Conservation (phyloP, 2,113 vertebrate species). For the Typhlomys cinereus region DNA sequence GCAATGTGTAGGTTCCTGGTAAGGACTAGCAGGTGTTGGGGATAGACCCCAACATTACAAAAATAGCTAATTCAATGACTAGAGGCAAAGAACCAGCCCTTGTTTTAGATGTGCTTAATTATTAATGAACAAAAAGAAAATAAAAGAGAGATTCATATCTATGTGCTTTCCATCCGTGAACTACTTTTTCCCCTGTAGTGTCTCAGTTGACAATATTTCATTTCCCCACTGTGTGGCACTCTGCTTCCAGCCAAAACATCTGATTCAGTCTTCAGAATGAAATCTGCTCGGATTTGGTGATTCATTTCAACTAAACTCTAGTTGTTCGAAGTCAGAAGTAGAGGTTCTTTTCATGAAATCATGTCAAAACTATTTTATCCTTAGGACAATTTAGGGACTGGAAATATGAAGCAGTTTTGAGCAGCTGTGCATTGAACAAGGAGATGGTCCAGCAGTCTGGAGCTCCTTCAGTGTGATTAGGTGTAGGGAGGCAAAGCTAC, state of each 20-base stretch:
- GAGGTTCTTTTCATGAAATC: slow-evolving; percentile 58
- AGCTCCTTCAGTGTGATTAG: background rate
- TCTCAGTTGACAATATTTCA: background rate
- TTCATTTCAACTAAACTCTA: slow-evolving; percentile 19
- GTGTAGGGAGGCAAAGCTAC: background rate
- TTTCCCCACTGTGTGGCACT: slow-evolving; percentile 77
- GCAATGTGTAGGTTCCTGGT: no score
- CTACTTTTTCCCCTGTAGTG: background rate
- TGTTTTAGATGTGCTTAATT: background rate
- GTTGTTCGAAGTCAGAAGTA: slow-evolving; percentile 52
- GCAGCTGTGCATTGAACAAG: background rate
- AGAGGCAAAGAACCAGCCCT: background rate
- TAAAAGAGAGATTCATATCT: background rate
- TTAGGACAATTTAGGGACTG: background rate
- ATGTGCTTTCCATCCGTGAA: background rate
- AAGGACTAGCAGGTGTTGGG: background rate
- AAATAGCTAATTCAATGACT: slow-evolving; percentile 14
- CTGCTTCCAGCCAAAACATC: slow-evolving; percentile 40
- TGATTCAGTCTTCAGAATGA: slow-evolving; percentile 11
- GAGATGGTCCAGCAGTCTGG: no score
- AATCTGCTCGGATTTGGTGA: no score
- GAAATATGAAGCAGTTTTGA: background rate
- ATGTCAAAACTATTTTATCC: slow-evolving; percentile 53
- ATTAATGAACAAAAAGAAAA: slow-evolving; percentile 1
- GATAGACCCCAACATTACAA: background rate